Base-by-base conservation (phyloP, 2,113 vertebrate genomes). In the Pitta sordida region DNA sequence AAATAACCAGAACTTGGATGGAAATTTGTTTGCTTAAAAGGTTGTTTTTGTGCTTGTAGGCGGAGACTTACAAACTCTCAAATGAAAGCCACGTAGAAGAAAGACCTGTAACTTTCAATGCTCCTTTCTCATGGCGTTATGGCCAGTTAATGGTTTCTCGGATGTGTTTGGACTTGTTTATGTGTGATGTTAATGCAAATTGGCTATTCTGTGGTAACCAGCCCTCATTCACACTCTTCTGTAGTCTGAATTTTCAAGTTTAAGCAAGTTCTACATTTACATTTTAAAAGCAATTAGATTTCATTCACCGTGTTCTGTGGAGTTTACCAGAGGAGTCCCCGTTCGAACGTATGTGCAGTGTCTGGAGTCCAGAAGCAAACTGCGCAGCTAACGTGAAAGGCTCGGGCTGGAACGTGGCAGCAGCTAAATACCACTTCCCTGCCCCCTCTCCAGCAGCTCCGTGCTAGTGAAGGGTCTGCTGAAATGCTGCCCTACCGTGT, bases 241-340 rank as follows among this genome's bases (percentile, higher is more conserved):
- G 37, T 76, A 67, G 80, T 80, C 63, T 77, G 71, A 90, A 74
- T 86, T 80, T 93, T 91, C 81, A 53, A 70, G 92, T 93, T 91
- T 65, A 91, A 83, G 46, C 85, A 83, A 70, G 85, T 90, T 80
- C 34, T n/a, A 10, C 3, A 43, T 91, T 88, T 91, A 51, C 63
- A 70, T 93, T 94, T 58, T 83, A 77, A 88, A 87, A 91, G 51
- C 37, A 58, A 2, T 49, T 53, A 22, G 32, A 58, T 18, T 88
- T 86, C 48, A 30, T 67, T 90, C 13, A 22, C 55, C 8, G 3
- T 15, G 13, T 55, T 78, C 44, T 44, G 15, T 41, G 14, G 14
- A 17, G 18, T 74, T 82, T 49, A 83, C 27, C 32, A 53, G 24
- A 39, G 18, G 56, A 74, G 13, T 81, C n/a, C 7, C 11, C 16